phyloP scores from a whole-genome alignment of 1,140 invertebrate species.

The Platorchestia sp. region DNA sequence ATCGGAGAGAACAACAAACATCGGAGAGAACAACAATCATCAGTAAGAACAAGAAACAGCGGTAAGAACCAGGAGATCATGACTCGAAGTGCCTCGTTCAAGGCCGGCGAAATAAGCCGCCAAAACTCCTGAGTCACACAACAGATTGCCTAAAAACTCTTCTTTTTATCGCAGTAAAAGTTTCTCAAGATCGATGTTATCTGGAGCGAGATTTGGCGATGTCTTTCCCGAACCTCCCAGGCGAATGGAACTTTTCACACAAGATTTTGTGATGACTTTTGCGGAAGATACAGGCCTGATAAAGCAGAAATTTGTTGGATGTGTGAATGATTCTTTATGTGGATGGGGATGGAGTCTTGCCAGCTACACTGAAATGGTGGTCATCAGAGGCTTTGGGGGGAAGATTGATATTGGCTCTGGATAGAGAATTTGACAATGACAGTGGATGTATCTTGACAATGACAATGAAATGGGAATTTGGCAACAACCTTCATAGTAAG shows the following conservation, averaged over 20 bases:
- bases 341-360: background rate
- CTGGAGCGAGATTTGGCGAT: background rate
- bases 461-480: background rate
- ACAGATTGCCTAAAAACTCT: background rate
- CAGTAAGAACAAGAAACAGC: too few relatives aligned
- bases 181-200: background rate
- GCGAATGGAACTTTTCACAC: background rate
- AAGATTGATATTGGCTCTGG: background rate
- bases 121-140: background rate
- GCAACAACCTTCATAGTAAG: background rate
- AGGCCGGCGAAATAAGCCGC: background rate
- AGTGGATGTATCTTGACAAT: background rate
- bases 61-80: background rate
- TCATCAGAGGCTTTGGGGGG: background rate
- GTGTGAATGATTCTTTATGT: background rate
- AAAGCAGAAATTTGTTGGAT: background rate
- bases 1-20: too few relatives aligned
- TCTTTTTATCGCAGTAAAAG: background rate
- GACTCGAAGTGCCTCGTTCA: background rate
- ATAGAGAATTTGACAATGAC: background rate
- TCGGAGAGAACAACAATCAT: too few relatives aligned
- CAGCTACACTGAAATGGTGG: background rate
- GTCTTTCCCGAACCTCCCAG: background rate
- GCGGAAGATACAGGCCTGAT: background rate
- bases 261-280: background rate